Evolutionary conservation across 2,113 vertebrate species (phyloP).

Genomic region (Zeus faber): DNA sequence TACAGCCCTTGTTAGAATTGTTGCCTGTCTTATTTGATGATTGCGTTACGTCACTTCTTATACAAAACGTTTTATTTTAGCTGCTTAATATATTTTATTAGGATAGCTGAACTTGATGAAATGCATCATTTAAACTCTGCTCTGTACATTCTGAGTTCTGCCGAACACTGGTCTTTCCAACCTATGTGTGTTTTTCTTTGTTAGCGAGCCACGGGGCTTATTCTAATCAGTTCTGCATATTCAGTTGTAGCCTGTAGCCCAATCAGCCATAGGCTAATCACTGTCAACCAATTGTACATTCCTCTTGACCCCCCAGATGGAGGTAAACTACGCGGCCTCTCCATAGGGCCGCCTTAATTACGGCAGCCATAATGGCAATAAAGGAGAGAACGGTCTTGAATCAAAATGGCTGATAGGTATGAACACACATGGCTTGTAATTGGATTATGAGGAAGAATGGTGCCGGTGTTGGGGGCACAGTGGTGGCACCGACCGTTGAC

Average conservation of each 20-base stretch:
- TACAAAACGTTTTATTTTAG: too few relatives aligned
- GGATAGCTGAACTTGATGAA: too few relatives aligned
- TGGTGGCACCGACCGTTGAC: conserved; percentile 36
- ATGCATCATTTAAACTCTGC: too few relatives aligned
- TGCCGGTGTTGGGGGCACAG: conserved; percentile 41
- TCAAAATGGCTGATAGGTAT: conserved; percentile 70
- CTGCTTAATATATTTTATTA: too few relatives aligned
- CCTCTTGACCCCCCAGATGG: conserved; percentile 72
- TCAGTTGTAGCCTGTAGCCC: conserved; percentile 55
- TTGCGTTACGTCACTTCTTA: too few relatives aligned
- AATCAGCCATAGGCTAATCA: conserved; percentile 65
- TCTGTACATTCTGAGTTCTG: too few relatives aligned
- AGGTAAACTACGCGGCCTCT: conserved; percentile 63
- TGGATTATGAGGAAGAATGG: conserved; percentile 65
- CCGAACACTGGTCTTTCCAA: conserved; percentile 34
- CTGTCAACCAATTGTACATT: conserved; percentile 68
- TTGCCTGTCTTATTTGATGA: too few relatives aligned
- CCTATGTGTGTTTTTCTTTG: conserved; percentile 48
- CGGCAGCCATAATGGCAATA: conserved; percentile 57
- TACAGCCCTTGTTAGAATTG: too few relatives aligned
- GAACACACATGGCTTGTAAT: conserved; percentile 66
- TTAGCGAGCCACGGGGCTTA: conserved; percentile 53
- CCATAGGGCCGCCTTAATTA: conserved; percentile 62
- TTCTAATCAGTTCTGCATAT: conserved; percentile 66
- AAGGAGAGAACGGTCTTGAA: conserved; percentile 57